Evolutionary conservation across 2,113 vertebrate species (phyloP).

Genomic region (Budorcas taxicolor): DNA sequence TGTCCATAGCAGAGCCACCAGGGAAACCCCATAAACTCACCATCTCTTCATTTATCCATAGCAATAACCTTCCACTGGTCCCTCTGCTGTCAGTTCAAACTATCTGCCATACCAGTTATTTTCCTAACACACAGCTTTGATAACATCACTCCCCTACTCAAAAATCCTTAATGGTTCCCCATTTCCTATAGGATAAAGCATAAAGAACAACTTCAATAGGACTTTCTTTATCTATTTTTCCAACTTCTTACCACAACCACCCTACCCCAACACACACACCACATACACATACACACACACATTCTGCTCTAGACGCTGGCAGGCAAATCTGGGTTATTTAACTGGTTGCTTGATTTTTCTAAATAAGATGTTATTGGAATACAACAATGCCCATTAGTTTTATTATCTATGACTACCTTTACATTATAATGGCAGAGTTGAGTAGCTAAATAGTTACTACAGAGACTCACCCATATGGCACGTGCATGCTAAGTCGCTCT

Average conservation of each 20-base stretch:
- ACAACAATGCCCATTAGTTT: background rate
- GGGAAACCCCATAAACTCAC: background rate
- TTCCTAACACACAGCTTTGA: background rate
- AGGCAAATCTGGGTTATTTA: background rate
- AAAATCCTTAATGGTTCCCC: background rate
- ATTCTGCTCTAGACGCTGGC: background rate
- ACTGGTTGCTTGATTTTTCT: background rate
- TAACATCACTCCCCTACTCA: background rate
- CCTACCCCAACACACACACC: background rate
- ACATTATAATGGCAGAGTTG: background rate
- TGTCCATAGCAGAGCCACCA: background rate
- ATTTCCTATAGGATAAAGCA: background rate
- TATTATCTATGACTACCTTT: background rate
- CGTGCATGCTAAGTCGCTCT: background rate
- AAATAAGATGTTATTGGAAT: conserved; percentile 7
- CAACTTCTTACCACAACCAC: background rate
- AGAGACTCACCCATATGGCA: background rate
- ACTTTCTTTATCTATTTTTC: background rate
- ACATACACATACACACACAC: background rate
- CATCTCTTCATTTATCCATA: background rate
- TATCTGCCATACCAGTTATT: background rate
- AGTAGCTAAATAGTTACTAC: background rate
- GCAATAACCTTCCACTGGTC: background rate
- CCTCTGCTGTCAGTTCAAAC: background rate
- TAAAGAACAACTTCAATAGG: background rate